Percentiles rank a stretch among this genome's conserved stretches.
Evolutionary conservation across 92 coral and sea anemone genomes (phyloP).

Genomic region (Epizoanthus ramosus): DNA sequence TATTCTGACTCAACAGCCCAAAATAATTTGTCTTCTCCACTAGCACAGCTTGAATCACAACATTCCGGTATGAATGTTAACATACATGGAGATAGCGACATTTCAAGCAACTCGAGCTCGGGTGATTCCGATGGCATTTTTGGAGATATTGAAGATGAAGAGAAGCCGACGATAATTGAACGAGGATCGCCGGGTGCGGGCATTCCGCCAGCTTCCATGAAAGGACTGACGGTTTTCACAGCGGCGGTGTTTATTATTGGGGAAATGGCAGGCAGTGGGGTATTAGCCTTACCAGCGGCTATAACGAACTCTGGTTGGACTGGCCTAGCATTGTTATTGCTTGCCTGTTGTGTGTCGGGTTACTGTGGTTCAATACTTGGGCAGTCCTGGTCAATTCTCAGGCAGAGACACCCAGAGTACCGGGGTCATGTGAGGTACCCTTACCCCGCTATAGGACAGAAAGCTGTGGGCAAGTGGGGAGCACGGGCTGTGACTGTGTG

Average conservation of each 20-base stretch:
- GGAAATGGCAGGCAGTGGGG: constrained; percentile 99
- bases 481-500: constrained; percentile 80
- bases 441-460: constrained; percentile 88
- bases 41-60: neutral
- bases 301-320: constrained; percentile 82
- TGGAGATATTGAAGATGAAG: neutral
- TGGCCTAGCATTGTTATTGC: constrained; percentile 67
- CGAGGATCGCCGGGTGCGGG: neutral
- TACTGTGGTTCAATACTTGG: constrained; percentile 89
- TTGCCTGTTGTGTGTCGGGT: constrained; percentile 83
- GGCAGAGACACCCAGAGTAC: constrained; percentile 73
- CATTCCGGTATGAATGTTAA: constrained; percentile 3
- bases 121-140: neutral
- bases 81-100: neutral
- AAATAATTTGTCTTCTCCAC: constrained; percentile 17
- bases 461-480: constrained; percentile 86
- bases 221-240: constrained; percentile 86
- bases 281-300: constrained; percentile 90
- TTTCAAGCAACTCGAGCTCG: neutral
- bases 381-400: constrained; percentile 75
- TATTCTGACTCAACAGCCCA: neutral
- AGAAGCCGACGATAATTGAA: constrained; percentile 6
- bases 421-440: constrained; percentile 89
- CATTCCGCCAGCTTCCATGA: constrained; percentile 12
- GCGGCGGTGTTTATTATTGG: constrained; percentile 93